Evolutionary conservation across 2,888 invertebrate species (phyloP).

Genomic region (Caenorhabditis drosophilae): DNA sequence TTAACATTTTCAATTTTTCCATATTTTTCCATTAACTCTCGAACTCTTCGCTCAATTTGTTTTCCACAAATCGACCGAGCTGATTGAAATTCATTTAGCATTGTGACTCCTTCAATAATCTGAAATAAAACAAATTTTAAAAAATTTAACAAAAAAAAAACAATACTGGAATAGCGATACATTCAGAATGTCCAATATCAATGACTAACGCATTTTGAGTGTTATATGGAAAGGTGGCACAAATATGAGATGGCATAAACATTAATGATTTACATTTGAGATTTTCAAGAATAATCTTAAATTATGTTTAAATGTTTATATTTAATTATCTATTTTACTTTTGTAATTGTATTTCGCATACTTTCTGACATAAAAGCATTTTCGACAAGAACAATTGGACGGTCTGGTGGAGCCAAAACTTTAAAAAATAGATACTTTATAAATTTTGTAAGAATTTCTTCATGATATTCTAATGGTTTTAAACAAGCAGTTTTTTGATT

Average conservation of each 20-base stretch:
- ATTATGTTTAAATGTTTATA: no score
- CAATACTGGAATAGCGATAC: conserved; percentile 71
- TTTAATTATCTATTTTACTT: conserved; percentile 28
- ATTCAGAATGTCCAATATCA: conserved; percentile 86
- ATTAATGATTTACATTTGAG: conserved; percentile 75
- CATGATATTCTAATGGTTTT: not conserved
- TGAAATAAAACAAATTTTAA: no score
- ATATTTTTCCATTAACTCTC: conserved; percentile 35
- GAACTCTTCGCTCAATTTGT: conserved; percentile 24
- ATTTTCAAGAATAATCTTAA: conserved; percentile 27
- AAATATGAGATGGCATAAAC: conserved; percentile 85
- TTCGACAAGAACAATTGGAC: conserved; percentile 88
- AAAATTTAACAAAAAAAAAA: no score
- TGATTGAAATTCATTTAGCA: conserved; percentile 82
- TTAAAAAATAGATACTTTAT: conserved; percentile 72
- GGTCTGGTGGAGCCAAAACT: conserved; percentile 87
- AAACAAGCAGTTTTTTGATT: conserved; percentile 10
- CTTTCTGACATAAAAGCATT: conserved; percentile 83
- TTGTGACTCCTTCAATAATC: conserved; percentile 85
- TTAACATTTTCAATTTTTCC: conserved; percentile 30
- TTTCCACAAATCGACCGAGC: conserved; percentile 75
- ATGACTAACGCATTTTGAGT: conserved; percentile 82
- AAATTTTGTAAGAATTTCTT: not conserved
- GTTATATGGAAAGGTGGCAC: conserved; percentile 83
- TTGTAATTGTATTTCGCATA: conserved; percentile 82